A percentile compares a stretch with the other conserved stretches of the same genome.
These are phyloP conservation scores for Eurytoma californica DNA, from an alignment of 2,888 invertebrate genomes.

Conservation along the genomic window DNA sequence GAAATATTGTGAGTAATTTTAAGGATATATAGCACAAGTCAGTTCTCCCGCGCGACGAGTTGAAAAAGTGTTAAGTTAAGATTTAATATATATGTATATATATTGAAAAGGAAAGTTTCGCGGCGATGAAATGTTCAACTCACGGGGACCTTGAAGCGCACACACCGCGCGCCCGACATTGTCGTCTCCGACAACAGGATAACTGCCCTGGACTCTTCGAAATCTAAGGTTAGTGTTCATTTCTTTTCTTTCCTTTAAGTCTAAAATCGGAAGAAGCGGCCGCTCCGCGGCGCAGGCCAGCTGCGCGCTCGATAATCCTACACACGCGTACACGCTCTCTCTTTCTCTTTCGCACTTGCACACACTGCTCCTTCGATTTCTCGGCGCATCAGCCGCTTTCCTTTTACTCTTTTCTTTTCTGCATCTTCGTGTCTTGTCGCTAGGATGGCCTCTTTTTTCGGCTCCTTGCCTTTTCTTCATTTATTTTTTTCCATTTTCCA, in stretches of 20 bases:
- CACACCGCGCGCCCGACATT: slow-evolving; percentile 17
- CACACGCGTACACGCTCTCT: slow-evolving; percentile 35
- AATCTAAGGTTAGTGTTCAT: neutral
- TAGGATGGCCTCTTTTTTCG: neutral
- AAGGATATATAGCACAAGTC: slow-evolving; percentile 31
- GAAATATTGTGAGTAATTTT: slow-evolving; percentile 34
- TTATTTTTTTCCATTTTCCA: neutral
- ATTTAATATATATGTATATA: slow-evolving; percentile 38
- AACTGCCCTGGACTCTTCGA: slow-evolving; percentile 54
- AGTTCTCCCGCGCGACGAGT: slow-evolving; percentile 45
- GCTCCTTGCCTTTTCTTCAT: neutral
- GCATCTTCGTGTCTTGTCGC: neutral
- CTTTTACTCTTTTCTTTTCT: neutral
- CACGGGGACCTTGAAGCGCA: slow-evolving; percentile 32
- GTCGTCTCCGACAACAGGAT: slow-evolving; percentile 13
- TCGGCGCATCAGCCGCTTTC: neutral
- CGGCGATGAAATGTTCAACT: slow-evolving; percentile 48
- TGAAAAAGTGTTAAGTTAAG: slow-evolving; percentile 46
- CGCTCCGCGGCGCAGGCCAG: slow-evolving; percentile 69
- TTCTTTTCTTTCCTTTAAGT: slow-evolving; percentile 55
- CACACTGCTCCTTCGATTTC: neutral
- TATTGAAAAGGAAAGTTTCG: slow-evolving; percentile 35
- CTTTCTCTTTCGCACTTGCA: neutral
- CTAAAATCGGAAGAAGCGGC: slow-evolving; percentile 68
- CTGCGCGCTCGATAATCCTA: slow-evolving; percentile 63